Conservation (phyloP, 2,113 vertebrate genomes). For the Pycnonotus jocosus region DNA sequence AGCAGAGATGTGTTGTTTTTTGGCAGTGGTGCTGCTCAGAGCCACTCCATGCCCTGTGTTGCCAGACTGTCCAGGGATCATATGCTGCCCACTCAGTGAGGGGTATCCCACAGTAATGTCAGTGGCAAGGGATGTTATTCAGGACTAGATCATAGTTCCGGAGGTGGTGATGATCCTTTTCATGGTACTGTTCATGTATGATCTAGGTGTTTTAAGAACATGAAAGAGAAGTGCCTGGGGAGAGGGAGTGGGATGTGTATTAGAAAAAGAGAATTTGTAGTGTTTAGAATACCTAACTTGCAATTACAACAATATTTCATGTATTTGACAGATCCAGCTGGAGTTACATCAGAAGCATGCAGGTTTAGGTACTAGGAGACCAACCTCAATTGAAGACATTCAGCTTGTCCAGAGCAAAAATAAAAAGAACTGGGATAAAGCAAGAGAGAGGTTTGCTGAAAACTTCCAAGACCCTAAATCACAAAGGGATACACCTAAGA, state of each 20-base stretch:
- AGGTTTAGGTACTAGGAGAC: slow-evolving; percentile 81
- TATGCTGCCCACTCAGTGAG: accelerated
- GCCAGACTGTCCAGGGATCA: neutral
- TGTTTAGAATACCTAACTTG: neutral
- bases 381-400: slow-evolving; percentile 78
- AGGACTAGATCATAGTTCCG: neutral
- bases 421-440: slow-evolving; percentile 94
- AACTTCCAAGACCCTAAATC: slow-evolving; percentile 76
- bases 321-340: slow-evolving; percentile 81
- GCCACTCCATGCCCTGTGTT: neutral
- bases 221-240: neutral
- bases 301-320: neutral
- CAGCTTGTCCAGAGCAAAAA: slow-evolving; percentile 77
- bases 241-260: neutral
- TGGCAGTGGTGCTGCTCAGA: neutral
- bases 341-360: slow-evolving; percentile 84
- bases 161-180: neutral
- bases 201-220: neutral
- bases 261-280: neutral
- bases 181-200: neutral
- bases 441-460: slow-evolving; percentile 89
- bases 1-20: neutral
- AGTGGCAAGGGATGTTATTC: neutral
- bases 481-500: slow-evolving; percentile 52
- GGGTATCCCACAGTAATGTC: neutral